Evolutionary conservation across 2,888 invertebrate genomes (phyloP), one percentile per base, ranked within the genome.

Genomic region (Stenchaetothrips biformis): DNA sequence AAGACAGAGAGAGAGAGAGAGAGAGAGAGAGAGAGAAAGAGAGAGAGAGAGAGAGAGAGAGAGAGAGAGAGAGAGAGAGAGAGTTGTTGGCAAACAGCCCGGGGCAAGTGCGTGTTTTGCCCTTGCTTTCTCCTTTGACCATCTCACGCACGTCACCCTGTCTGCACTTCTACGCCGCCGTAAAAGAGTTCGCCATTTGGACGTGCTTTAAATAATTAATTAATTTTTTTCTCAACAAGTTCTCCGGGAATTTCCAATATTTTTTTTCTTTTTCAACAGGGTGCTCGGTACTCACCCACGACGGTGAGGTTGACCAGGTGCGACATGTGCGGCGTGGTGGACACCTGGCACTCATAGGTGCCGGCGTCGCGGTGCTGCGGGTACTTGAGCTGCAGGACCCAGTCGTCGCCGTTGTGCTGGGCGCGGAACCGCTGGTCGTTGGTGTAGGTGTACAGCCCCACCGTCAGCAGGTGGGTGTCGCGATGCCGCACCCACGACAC

Each of bases 291-390:
- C 95, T 93, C 88, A 96, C 96, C 96, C 84, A 96, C 94, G 84
- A 97, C 96, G 85, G 92, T 94, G 84, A 97, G 91, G 87, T 95
- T 94, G 86, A 97, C 94, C 87, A 94, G 95, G 87, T 96, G 96
- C 85, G 95, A 95, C 90, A 95, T 93, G 86, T 96, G 96, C 37
- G 96, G 96, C 81, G 95, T 95, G 82, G 96, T 96, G 84, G 95
- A 95, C 86, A 97, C 94, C 90, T 97, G 97, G 88, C 96, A 97
- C 88, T 97, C 96, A 88, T 97, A 97, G 84, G 95, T 92, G 82
- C 96, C 96, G 25, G 93, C 92, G 87, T 97, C 96, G 83, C 95
- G 91, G 86, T 95, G 94, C 86, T 96, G 96, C 0, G 96, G 94
- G 86, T 95, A 96, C 87, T 96, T 95, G 87, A 97, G 95, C 89